Percentiles rank a stretch among this genome's conserved stretches.
phyloP scores from a whole-genome alignment of 1,140 invertebrate species.

The Drosophila insularis region DNA sequence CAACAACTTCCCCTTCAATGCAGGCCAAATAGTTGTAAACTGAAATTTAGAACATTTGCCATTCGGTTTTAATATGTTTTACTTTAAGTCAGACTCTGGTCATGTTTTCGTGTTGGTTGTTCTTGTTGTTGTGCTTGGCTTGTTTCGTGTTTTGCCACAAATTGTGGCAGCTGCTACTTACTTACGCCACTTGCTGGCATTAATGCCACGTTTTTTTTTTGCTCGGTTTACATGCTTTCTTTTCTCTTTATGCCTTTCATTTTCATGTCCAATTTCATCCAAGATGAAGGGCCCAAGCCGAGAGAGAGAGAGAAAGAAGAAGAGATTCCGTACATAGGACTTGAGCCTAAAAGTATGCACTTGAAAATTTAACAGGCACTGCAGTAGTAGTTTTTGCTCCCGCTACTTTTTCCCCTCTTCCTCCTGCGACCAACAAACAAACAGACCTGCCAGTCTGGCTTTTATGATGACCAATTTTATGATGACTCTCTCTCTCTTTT shows the following conservation, averaged over 20 bases:
- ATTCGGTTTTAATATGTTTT: constrained; percentile 1
- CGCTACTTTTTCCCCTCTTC: constrained; percentile 22
- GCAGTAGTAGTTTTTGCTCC: constrained; percentile 43
- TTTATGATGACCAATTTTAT: constrained; percentile 62
- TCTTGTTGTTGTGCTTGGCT: constrained; percentile 5
- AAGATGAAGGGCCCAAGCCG: not conserved
- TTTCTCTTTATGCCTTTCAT: constrained; percentile 56
- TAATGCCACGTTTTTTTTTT: constrained; percentile 41
- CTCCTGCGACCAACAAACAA: not conserved
- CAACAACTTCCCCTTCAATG: not conserved
- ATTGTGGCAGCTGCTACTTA: constrained; percentile 77
- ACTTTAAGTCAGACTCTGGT: not conserved
- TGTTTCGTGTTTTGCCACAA: constrained; percentile 42
- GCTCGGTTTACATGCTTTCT: constrained; percentile 6
- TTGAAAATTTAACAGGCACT: constrained; percentile 74
- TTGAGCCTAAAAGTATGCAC: constrained; percentile 76
- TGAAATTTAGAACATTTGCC: not conserved
- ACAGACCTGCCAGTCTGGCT: constrained; percentile 35
- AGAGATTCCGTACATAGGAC: not conserved
- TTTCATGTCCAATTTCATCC: constrained; percentile 74
- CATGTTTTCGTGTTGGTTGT: constrained; percentile 1
- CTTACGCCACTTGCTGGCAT: constrained; percentile 71
- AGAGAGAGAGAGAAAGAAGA: too few species aligned
- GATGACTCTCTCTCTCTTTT: constrained; percentile 28
- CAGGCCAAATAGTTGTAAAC: not conserved